Conservation (phyloP, 2,113 vertebrate genomes). For the Cariama cristata region DNA sequence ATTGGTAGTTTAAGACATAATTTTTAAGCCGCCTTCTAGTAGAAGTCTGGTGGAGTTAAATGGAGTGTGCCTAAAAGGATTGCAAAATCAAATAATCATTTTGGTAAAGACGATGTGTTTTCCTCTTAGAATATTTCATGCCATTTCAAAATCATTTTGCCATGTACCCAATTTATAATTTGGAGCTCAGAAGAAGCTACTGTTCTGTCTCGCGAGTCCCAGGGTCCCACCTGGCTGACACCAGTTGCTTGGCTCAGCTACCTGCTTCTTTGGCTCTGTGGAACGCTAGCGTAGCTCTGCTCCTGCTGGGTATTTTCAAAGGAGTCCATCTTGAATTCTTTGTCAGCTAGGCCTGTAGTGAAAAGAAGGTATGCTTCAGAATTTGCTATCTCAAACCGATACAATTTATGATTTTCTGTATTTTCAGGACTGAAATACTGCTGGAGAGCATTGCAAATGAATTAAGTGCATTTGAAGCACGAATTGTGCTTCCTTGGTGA, state of each 20-base stretch:
- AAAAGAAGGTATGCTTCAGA: not conserved
- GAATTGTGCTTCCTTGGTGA: not conserved
- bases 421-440: not conserved
- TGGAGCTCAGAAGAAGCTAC: not conserved
- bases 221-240: conserved; percentile 7
- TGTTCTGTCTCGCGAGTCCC: not conserved
- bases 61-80: not conserved
- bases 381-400: not conserved
- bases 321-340: not conserved
- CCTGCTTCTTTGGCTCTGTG: not conserved
- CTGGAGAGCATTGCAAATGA: not conserved
- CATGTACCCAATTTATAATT: not conserved
- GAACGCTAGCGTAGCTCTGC: not conserved
- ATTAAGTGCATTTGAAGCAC: not conserved
- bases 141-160: not conserved
- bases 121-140: not conserved
- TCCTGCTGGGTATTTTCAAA: not conserved
- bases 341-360: not conserved
- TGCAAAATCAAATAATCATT: not conserved
- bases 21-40: not conserved
- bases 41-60: not conserved
- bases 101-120: not conserved
- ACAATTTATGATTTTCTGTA: not conserved
- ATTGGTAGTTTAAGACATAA: not conserved
- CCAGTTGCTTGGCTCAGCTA: not conserved